Conservation (phyloP, 2,113 vertebrate species). For the Hylia prasina region DNA sequence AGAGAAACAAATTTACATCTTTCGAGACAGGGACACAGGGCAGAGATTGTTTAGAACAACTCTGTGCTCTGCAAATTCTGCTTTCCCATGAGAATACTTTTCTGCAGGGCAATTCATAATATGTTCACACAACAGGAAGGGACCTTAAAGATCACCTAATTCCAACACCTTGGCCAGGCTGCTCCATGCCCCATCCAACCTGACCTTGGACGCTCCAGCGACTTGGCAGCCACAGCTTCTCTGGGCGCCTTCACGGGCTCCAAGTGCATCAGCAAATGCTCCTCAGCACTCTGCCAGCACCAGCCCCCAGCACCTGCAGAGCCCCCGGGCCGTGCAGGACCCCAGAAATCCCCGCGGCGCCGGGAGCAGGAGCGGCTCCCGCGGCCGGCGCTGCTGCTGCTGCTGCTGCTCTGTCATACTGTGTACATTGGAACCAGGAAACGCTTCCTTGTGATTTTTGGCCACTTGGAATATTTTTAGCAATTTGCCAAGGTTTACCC, state of each 20-base stretch:
- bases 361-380: not conserved
- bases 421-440: constrained; percentile 7
- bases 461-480: constrained; percentile 56
- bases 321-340: not conserved
- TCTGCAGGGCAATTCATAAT: too few relatives aligned
- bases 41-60: too few relatives aligned
- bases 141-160: not conserved
- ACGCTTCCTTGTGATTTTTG: constrained; percentile 49
- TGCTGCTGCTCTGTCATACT: not conserved
- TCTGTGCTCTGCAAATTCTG: too few relatives aligned
- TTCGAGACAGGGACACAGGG: too few relatives aligned
- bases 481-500: constrained; percentile 57
- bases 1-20: too few relatives aligned
- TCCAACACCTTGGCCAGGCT: not conserved
- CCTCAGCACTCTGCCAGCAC: not conserved
- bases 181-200: not conserved
- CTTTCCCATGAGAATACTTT: too few relatives aligned
- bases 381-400: not conserved
- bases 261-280: rapidly evolving
- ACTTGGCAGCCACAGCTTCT: not conserved
- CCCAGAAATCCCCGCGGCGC: not conserved
- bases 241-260: not conserved
- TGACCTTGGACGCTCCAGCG: too few relatives aligned
- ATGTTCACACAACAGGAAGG: too few relatives aligned
- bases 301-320: not conserved